Conservation (phyloP, 2,888 invertebrate genomes). For the Erebia palarica region DNA sequence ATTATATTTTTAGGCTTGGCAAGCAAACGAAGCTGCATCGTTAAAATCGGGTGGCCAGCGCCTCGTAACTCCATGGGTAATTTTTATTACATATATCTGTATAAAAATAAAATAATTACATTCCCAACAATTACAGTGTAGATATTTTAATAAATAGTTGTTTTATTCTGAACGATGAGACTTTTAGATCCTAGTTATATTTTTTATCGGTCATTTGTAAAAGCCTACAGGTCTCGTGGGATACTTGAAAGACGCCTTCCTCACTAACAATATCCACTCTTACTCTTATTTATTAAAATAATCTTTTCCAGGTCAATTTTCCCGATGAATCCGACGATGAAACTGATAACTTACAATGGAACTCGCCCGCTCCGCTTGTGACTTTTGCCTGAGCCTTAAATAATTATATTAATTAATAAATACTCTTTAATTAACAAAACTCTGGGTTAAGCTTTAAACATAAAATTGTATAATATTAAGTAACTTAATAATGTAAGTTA, state of each 20-base stretch:
- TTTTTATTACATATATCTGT: constrained; percentile 20
- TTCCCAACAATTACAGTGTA: no score
- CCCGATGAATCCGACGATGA: constrained; percentile 72
- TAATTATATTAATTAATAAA: background rate
- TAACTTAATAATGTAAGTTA: background rate
- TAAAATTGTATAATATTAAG: background rate
- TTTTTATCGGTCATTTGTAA: no score
- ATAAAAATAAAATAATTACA: no score
- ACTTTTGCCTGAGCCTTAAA: constrained; percentile 60
- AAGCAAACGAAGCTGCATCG: constrained; percentile 65
- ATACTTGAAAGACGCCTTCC: no score
- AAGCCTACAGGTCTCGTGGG: no score
- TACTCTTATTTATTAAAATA: background rate
- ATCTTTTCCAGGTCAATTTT: constrained; percentile 63
- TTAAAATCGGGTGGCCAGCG: constrained; percentile 57
- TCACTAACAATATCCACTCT: no score
- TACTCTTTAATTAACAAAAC: constrained; percentile 1
- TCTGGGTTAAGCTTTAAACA: constrained; percentile 25
- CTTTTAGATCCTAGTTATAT: no score
- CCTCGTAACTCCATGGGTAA: constrained; percentile 68
- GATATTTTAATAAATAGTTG: no score
- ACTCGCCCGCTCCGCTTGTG: constrained; percentile 69
- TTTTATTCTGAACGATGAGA: no score
- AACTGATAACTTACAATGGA: constrained; percentile 63
- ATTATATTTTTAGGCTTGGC: constrained; percentile 63